Base-by-base conservation (phyloP, 2,113 vertebrate species). In the Vombatus ursinus region DNA sequence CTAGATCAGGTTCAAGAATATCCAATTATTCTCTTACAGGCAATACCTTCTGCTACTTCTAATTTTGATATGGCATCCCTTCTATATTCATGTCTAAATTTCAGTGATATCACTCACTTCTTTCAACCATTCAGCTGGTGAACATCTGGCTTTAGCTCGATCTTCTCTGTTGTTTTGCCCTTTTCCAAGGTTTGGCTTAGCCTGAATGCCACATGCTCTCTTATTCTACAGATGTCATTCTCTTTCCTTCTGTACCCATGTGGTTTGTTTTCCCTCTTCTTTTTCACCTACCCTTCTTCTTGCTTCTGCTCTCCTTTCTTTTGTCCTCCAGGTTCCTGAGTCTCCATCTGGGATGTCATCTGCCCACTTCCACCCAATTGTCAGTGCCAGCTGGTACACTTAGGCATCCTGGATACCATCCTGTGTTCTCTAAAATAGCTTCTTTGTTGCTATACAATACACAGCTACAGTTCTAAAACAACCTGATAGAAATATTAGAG, bases 381-480 rank as follows among this genome's bases (percentile, higher is more conserved):
- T 47, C 14, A 89, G 14, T 44, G 57, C 24, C 11, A 90, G n/a
- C 10, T 53, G 8, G 44, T 24, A 16, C 9, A 57, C 68, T 91
- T 92, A 92, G 16, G 19, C 51, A 93, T 44, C 16, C n/a, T 51
- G 37, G 47, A 68, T 89, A 92, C 68, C 28, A 91, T 37, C 26
- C 51, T 53, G 37, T 3, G 24, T 3, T 90, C 53, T 96, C 94
- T 93, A 84, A 92, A 95, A 96, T 61, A 26, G 92, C 77, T 50
- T 94, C 16, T 3, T 50, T 92, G 28, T 51, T 90, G 16, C 0
- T 91, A 91, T 50, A 94, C 91, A 94, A 91, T 90, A 8, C 11
- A 93, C 0, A 89, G 48, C 1, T 57, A 48, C 26, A 91, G 92
- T 95, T 96, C 91, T 23, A 96, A 97, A 52, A 3, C 1, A 89